A percentile compares a stretch with the other conserved stretches of the same genome.
phyloP scores from a whole-genome alignment of 2,113 vertebrate species.

The Rhombomys opimus region DNA sequence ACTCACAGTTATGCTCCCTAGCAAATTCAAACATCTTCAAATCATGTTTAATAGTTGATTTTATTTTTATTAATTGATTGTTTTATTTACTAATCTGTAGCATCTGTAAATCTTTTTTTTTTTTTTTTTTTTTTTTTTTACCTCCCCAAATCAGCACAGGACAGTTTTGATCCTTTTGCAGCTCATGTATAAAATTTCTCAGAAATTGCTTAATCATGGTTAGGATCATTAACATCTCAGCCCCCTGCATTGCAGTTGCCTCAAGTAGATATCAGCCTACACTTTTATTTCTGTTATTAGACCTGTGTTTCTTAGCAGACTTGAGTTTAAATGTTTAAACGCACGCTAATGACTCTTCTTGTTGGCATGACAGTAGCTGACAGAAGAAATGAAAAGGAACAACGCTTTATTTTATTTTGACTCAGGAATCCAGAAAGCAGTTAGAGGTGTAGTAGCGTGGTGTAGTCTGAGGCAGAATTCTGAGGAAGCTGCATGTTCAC shows the following conservation, averaged over 20 bases:
- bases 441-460: too few species aligned
- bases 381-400: neutral
- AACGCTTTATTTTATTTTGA: neutral
- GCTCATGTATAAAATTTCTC: neutral
- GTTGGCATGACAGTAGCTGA: neutral
- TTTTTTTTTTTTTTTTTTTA: neutral
- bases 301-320: neutral
- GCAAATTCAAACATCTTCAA: slow-evolving; percentile 10
- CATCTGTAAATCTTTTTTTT: neutral
- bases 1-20: neutral
- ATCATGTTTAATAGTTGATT: slow-evolving; percentile 17
- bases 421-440: neutral
- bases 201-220: neutral
- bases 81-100: neutral
- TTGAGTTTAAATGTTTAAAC: slow-evolving; percentile 40
- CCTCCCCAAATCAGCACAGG: neutral
- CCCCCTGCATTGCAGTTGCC: neutral
- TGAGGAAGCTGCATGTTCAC: neutral
- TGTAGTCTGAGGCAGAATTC: neutral
- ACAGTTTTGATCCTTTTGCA: slow-evolving; percentile 40
- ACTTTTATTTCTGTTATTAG: neutral
- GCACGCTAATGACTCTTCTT: neutral
- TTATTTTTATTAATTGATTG: slow-evolving; percentile 28
- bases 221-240: neutral
- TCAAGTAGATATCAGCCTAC: neutral